These are phyloP conservation scores for Telmatherina bonti DNA, from an alignment of 2,797 vertebrate species.

Conservation along the genomic window DNA sequence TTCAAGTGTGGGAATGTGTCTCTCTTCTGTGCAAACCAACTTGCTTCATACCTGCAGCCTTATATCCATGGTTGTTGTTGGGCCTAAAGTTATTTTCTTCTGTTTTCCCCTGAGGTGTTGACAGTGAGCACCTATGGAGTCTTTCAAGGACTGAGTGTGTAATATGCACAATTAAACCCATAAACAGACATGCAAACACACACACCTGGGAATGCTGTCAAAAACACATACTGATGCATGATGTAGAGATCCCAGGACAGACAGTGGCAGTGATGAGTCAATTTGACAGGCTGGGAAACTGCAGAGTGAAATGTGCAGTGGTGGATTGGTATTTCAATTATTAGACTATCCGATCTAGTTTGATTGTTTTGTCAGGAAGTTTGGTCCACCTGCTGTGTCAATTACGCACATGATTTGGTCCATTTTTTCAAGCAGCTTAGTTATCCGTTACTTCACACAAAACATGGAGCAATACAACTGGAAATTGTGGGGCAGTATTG, in stretches of 20 bases:
- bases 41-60: conserved; percentile 24
- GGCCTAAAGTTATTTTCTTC: conserved; percentile 25
- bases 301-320: conserved; percentile 35
- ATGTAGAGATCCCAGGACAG: conserved; percentile 29
- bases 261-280: conserved; percentile 48
- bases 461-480: too few species aligned
- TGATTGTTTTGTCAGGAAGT: conserved; percentile 45
- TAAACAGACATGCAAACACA: conserved; percentile 47
- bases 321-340: conserved; percentile 46
- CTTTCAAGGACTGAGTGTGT: conserved; percentile 27
- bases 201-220: conserved; percentile 70
- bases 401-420: too few species aligned
- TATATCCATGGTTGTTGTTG: conserved; percentile 47
- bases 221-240: conserved; percentile 25
- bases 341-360: conserved; percentile 53
- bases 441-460: too few species aligned
- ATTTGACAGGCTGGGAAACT: conserved; percentile 48
- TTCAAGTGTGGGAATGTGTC: conserved; percentile 61
- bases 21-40: conserved; percentile 23
- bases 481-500: too few species aligned
- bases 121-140: conserved; percentile 32
- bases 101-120: conserved; percentile 42
- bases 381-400: too few species aligned
- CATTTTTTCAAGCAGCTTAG: too few species aligned
- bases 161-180: conserved; percentile 55